Evolutionary conservation across 1,140 invertebrate species (phyloP), one percentile per base, ranked within the genome.

Genomic region (Tribolium madens): DNA sequence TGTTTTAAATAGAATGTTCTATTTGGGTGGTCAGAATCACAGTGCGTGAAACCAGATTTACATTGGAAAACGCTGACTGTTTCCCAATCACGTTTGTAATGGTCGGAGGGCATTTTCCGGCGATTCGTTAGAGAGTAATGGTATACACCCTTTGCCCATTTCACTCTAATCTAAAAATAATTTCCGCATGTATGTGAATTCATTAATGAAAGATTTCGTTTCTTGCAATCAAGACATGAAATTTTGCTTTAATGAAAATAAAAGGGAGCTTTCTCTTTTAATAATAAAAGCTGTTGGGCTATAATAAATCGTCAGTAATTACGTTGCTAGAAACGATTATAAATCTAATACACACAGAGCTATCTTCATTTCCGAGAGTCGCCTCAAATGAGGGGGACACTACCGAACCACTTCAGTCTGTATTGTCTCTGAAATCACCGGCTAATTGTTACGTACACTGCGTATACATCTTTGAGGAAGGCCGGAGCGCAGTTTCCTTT

Each of bases 1-100:
- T 33, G 26, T 33, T 33, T 33, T 64, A 33, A 64, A 31, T 10
- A 12, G 57, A 64, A 36, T 33, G 57, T 33, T 64, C 57, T 64
- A 64, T 64, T 64, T 64, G 57, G 57, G 31, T 13, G 57, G 57
- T 31, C 57, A 64, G 15, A 71, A 69, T 48, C 73, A 71, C 36
- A 71, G 50, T 48, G 60, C 73, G 77, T 78, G 77, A 78, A 78
- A 78, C 73, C 73, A 78, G 77, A 78, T 78, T 78, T 78, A 69
- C 64, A 78, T 69, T 42, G 73, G 73, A 64, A 78, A 78, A 78
- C 53, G 77, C 77, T 78, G 77, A 78, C 77, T 75, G 77, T 75
- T 75, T 78, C 73, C 77, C 77, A 78, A 78, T 78, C 73, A 78
- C 72, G 73, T 78, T 75, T 71, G 47, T 71, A 31, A 64, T 33